Conservation (phyloP, 2,113 vertebrate genomes). For the Romanogobio albipinnatus region DNA sequence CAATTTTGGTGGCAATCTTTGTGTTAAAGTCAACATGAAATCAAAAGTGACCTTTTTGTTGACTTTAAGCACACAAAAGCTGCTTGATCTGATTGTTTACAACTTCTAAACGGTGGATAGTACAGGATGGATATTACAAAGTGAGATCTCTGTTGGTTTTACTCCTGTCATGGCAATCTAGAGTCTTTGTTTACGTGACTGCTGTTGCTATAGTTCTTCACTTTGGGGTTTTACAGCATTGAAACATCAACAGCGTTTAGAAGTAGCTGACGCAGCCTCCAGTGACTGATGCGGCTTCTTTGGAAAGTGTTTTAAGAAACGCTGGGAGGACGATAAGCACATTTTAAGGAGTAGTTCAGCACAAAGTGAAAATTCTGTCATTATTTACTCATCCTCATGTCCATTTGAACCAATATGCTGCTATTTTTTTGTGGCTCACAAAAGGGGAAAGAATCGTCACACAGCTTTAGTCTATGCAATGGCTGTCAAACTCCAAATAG, state of each 20-base stretch:
- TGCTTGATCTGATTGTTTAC: neutral
- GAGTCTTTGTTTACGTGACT: slow-evolving; percentile 24
- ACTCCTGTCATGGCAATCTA: slow-evolving; percentile 11
- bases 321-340: neutral
- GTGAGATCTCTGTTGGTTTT: neutral
- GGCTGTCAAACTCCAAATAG: neutral
- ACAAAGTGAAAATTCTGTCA: neutral
- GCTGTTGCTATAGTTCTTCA: slow-evolving; percentile 25
- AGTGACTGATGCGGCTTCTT: neutral
- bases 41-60: neutral
- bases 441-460: neutral
- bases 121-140: neutral
- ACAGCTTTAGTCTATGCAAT: neutral
- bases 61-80: neutral
- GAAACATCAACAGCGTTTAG: slow-evolving; percentile 23
- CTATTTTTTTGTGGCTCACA: too few relatives aligned
- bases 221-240: slow-evolving; percentile 34
- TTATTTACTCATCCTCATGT: neutral
- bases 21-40: neutral
- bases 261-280: slow-evolving; percentile 35
- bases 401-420: neutral
- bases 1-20: neutral
- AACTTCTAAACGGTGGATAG: neutral
- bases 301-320: slow-evolving; percentile 8
- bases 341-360: slow-evolving; percentile 9